Percentiles rank a stretch among this genome's conserved stretches.
These are phyloP conservation scores for Pterophyllum scalare DNA, from an alignment of 2,113 vertebrate species.

Conservation along the genomic window DNA sequence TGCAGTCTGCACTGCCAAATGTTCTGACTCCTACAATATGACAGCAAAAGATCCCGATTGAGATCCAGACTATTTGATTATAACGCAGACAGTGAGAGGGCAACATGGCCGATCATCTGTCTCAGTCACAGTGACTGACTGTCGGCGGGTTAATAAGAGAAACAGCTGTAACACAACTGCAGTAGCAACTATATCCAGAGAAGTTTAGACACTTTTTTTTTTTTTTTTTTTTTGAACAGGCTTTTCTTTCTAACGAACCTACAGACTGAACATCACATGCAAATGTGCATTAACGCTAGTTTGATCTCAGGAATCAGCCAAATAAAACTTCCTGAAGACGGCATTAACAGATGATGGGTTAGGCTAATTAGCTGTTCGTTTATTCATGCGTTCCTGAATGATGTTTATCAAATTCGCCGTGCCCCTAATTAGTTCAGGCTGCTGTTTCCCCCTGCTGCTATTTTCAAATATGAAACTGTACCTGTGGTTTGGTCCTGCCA, in stretches of 20 bases:
- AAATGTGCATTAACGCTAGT: neutral
- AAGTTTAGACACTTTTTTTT: too few relatives aligned
- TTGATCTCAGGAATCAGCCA: neutral
- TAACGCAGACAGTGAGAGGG: neutral
- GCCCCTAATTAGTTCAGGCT: neutral
- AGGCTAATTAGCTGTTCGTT: neutral
- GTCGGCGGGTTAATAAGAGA: neutral
- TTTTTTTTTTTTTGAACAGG: neutral
- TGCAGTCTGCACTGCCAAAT: conserved; percentile 9
- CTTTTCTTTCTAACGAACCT: neutral
- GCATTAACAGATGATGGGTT: neutral
- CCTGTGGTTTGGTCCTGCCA: neutral
- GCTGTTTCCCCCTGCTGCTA: neutral
- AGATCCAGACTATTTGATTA: conserved; percentile 34
- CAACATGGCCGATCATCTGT: neutral
- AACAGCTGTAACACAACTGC: neutral
- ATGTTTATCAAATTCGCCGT: neutral
- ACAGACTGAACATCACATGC: neutral
- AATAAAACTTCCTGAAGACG: neutral
- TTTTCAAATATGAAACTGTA: neutral
- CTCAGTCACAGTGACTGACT: neutral
- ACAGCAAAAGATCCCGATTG: neutral
- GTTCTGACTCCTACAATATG: conserved; percentile 3
- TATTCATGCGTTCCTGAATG: neutral
- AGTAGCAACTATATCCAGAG: neutral